phyloP scores from a whole-genome alignment of 2,888 invertebrate genomes.

The Netelia melanura region DNA sequence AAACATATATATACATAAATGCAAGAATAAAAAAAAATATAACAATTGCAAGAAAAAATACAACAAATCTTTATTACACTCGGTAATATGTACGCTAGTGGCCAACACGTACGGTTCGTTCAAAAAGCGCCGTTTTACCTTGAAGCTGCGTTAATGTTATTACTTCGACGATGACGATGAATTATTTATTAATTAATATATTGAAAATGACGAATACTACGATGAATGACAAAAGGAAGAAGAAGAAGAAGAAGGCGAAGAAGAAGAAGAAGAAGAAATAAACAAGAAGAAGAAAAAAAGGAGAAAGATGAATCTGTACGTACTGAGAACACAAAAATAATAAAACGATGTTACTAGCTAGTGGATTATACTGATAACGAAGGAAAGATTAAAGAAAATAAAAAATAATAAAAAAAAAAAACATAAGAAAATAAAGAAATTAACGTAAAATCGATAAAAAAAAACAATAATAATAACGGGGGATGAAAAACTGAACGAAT shows the following conservation, averaged over 20 bases:
- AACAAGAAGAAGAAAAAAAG: neutral
- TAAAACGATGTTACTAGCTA: conserved; percentile 56
- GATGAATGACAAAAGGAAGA: neutral
- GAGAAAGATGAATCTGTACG: conserved; percentile 13
- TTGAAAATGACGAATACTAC: conserved; percentile 21
- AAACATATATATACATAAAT: conserved; percentile 31
- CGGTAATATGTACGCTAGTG: conserved; percentile 75
- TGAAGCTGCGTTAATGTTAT: conserved; percentile 76
- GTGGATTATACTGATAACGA: conserved; percentile 53
- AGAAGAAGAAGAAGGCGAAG: too few species aligned
- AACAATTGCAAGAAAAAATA: conserved; percentile 26
- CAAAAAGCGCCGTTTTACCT: conserved; percentile 72
- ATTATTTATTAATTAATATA: conserved; percentile 29
- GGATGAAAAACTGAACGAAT: conserved; percentile 72
- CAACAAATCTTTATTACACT: conserved; percentile 74
- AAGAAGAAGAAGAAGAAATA: neutral
- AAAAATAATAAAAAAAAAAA: too few species aligned
- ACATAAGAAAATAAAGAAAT: conserved; percentile 56
- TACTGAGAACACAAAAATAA: conserved; percentile 37
- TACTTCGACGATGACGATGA: conserved; percentile 73
- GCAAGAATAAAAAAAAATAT: too few species aligned
- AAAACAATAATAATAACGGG: conserved; percentile 71
- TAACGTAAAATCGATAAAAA: conserved; percentile 57
- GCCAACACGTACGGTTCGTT: conserved; percentile 69
- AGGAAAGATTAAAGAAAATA: conserved; percentile 37